phyloP scores from a whole-genome alignment of 2,113 vertebrate genomes.

The Perognathus longimembris region DNA sequence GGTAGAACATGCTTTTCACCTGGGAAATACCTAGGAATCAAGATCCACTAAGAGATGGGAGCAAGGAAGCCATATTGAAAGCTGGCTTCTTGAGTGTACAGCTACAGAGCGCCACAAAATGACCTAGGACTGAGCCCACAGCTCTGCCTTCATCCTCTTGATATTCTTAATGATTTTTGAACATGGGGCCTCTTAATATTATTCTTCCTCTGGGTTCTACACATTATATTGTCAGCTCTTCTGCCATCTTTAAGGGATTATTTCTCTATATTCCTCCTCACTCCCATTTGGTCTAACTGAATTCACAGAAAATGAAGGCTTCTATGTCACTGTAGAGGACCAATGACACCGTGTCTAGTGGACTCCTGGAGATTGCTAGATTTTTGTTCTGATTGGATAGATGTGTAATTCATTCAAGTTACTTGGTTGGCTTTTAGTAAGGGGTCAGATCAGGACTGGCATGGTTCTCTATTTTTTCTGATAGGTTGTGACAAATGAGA shows the following conservation, averaged over 20 bases:
- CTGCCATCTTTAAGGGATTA: neutral
- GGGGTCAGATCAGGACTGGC: neutral
- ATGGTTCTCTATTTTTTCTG: neutral
- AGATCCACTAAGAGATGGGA: neutral
- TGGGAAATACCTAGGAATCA: neutral
- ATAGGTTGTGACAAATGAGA: neutral
- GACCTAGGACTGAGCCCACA: neutral
- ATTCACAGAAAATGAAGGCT: neutral
- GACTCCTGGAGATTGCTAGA: neutral
- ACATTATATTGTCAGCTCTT: neutral
- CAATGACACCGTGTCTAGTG: neutral
- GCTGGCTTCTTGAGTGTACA: fast-evolving
- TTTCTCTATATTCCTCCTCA: neutral
- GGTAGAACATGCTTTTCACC: neutral
- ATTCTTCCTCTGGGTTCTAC: neutral
- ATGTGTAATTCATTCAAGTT: neutral
- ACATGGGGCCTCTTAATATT: neutral
- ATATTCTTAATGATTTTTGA: neutral
- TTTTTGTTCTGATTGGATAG: neutral
- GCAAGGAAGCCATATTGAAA: neutral
- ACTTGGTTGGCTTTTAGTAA: neutral
- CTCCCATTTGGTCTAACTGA: neutral
- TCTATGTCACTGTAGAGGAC: neutral
- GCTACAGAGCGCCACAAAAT: neutral
- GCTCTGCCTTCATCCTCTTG: neutral